Percentiles rank a stretch among this genome's conserved stretches.
These are phyloP conservation scores for Anticlea derivata DNA, from an alignment of 2,888 invertebrate species.

Conservation along the genomic window DNA sequence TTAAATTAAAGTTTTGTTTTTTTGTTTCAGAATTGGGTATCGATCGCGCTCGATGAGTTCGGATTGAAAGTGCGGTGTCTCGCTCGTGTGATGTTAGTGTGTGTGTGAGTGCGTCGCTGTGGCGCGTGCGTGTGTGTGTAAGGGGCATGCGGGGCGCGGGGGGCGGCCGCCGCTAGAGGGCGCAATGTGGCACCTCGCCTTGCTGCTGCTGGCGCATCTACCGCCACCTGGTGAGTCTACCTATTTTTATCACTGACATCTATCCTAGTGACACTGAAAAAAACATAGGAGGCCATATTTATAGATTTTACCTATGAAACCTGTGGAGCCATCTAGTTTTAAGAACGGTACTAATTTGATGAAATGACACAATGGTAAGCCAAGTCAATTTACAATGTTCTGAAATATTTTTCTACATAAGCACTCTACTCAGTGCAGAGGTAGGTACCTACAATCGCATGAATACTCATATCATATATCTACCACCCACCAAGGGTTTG, in stretches of 20 bases:
- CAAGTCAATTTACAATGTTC: no score
- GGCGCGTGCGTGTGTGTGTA: conserved; percentile 38
- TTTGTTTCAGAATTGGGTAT: conserved; percentile 25
- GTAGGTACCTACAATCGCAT: no score
- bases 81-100: conserved; percentile 35
- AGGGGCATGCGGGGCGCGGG: conserved; percentile 46
- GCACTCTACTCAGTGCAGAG: no score
- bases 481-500: background rate
- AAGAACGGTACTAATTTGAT: no score
- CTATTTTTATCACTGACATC: background rate
- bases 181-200: conserved; percentile 63
- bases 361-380: no score
- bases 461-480: no score
- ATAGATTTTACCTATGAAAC: no score
- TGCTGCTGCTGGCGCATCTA: conserved; percentile 64
- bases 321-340: background rate
- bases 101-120: conserved; percentile 38
- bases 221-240: conserved; percentile 59
- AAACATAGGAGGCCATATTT: no score
- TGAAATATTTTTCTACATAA: no score
- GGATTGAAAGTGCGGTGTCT: conserved; percentile 12
- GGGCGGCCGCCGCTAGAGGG: conserved; percentile 56
- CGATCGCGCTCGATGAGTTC: conserved; percentile 13
- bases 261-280: no score
- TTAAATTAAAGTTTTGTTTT: conserved; percentile 12